Evolutionary conservation across 2,888 invertebrate species (phyloP).

Genomic region (Zonitis immaculata): DNA sequence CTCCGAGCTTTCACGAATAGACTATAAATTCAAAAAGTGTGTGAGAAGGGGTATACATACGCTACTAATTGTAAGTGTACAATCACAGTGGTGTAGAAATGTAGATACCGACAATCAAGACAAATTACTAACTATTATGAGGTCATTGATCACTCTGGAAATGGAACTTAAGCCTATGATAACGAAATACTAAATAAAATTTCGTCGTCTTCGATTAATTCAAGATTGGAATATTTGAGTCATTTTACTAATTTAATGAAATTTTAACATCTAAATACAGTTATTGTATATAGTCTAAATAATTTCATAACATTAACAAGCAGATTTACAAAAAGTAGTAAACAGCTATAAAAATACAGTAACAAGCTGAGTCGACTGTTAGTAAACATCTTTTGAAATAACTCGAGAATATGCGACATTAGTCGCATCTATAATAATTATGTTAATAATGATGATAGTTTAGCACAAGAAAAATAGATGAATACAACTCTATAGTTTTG

Average conservation of each 20-base stretch:
- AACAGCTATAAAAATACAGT: too few relatives aligned
- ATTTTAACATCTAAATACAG: too few relatives aligned
- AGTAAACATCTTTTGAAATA: too few relatives aligned
- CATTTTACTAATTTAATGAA: too few relatives aligned
- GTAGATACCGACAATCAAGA: constrained; percentile 38
- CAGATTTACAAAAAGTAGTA: too few relatives aligned
- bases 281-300: too few relatives aligned
- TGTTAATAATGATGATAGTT: not conserved
- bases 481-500: not conserved
- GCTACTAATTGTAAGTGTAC: constrained; percentile 34
- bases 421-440: too few relatives aligned
- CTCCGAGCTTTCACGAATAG: constrained; percentile 15
- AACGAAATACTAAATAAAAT: too few relatives aligned
- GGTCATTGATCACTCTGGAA: constrained; percentile 34
- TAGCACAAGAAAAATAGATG: not conserved
- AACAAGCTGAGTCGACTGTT: too few relatives aligned
- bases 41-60: constrained; percentile 32
- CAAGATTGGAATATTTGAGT: too few relatives aligned
- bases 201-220: too few relatives aligned
- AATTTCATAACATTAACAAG: too few relatives aligned
- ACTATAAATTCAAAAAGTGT: constrained; percentile 28
- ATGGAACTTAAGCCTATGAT: constrained; percentile 19
- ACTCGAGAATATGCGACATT: not conserved
- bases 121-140: constrained; percentile 39
- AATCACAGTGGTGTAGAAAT: constrained; percentile 33